These are phyloP conservation scores for Xanthia togata DNA, from an alignment of 2,888 invertebrate species.

Conservation along the genomic window DNA sequence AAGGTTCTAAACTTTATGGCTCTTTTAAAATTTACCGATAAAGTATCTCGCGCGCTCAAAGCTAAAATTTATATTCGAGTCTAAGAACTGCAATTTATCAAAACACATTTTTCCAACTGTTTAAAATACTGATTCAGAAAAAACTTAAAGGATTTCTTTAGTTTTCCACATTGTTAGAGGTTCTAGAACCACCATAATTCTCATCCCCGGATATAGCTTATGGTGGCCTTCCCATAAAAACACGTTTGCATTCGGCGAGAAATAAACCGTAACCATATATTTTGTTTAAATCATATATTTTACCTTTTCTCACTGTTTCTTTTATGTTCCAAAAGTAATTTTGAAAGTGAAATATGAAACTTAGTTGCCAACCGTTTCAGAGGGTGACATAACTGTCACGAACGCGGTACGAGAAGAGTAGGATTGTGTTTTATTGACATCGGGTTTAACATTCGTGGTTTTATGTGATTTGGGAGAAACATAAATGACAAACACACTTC, in stretches of 20 bases:
- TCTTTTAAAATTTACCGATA: conserved; percentile 51
- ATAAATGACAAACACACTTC: conserved; percentile 33
- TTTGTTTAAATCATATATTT: conserved; percentile 46
- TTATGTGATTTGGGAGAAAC: conserved; percentile 27
- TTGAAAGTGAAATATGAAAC: conserved; percentile 48
- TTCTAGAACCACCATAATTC: conserved; percentile 43
- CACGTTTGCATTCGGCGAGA: conserved; percentile 44
- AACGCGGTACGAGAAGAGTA: background rate
- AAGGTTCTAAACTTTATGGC: conserved; percentile 31
- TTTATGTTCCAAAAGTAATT: conserved; percentile 43
- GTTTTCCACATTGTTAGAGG: conserved; percentile 35
- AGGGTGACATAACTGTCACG: conserved; percentile 30
- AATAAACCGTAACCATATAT: conserved; percentile 49
- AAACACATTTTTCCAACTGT: conserved; percentile 38
- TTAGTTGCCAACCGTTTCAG: conserved; percentile 27
- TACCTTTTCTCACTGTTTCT: conserved; percentile 50
- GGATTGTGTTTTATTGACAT: conserved; percentile 44
- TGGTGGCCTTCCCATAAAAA: conserved; percentile 52
- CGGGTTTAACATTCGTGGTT: conserved; percentile 35
- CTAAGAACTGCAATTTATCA: conserved; percentile 54
- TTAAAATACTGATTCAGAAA: conserved; percentile 50
- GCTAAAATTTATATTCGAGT: conserved; percentile 51
- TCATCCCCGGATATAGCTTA: conserved; percentile 41
- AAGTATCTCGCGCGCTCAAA: conserved; percentile 39
- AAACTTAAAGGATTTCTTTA: conserved; percentile 26